Evolutionary conservation across 2,797 vertebrate genomes (phyloP).

Genomic region (Leptodactylus fallax): DNA sequence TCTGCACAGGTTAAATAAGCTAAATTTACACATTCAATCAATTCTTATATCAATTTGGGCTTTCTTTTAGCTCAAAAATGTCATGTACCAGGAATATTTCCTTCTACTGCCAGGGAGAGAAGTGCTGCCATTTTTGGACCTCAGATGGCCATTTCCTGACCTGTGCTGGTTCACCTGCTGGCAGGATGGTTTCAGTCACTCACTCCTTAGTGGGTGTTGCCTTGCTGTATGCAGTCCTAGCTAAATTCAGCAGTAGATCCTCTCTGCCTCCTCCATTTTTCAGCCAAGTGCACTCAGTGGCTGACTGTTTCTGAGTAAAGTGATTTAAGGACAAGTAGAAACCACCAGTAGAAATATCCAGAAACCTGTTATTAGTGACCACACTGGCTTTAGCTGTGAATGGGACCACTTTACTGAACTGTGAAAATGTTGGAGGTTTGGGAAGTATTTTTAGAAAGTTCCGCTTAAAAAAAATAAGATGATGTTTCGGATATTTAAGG

Average conservation of each 20-base stretch:
- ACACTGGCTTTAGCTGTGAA: slow-evolving; percentile 42
- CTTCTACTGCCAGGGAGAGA: background rate
- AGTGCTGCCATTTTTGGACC: slow-evolving; percentile 16
- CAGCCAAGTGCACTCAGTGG: slow-evolving; percentile 32
- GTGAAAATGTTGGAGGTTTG: slow-evolving; percentile 45
- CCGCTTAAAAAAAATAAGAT: slow-evolving; percentile 38
- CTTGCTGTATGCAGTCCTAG: background rate
- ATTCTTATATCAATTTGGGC: background rate
- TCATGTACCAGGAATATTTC: background rate
- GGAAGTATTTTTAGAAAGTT: slow-evolving; percentile 52
- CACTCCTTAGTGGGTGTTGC: slow-evolving; percentile 28
- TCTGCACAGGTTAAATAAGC: background rate
- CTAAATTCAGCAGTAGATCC: slow-evolving; percentile 38
- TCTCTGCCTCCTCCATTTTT: slow-evolving; percentile 22
- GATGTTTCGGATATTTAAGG: slow-evolving; percentile 28
- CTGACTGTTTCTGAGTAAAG: slow-evolving; percentile 41
- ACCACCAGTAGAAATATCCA: slow-evolving; percentile 61
- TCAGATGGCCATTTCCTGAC: slow-evolving; percentile 39
- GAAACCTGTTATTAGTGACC: slow-evolving; percentile 60
- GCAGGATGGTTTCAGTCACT: slow-evolving; percentile 16
- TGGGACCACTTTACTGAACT: slow-evolving; percentile 54
- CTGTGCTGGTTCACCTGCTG: slow-evolving; percentile 44
- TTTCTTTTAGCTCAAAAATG: background rate
- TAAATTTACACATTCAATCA: too few relatives aligned
- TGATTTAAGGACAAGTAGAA: slow-evolving; percentile 60